These are phyloP conservation scores for Resseliella maxima DNA, from an alignment of 2,888 invertebrate species.

Conservation along the genomic window DNA sequence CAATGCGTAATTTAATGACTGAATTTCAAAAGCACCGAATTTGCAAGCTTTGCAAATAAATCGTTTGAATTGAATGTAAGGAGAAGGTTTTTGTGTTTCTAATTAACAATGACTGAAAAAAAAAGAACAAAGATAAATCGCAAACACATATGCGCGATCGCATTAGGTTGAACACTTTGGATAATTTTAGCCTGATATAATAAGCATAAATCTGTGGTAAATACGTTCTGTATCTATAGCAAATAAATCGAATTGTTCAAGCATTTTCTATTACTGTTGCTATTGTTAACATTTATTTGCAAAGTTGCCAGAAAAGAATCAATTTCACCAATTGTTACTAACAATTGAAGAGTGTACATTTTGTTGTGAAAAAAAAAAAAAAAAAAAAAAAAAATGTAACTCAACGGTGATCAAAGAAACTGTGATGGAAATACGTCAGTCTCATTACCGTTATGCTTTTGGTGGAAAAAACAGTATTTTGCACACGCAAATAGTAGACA, in stretches of 20 bases:
- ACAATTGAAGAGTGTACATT: not conserved
- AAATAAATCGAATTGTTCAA: not conserved
- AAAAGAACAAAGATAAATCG: not conserved
- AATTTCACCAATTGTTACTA: not conserved
- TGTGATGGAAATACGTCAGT: no score
- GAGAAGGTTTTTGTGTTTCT: not conserved
- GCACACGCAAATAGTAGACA: not conserved
- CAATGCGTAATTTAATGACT: not conserved
- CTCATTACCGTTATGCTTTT: not conserved
- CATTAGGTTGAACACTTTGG: not conserved
- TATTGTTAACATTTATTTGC: not conserved
- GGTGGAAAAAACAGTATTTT: not conserved
- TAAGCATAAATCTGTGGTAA: not conserved
- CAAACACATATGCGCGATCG: slow-evolving; percentile 14
- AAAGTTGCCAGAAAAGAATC: slow-evolving; percentile 12
- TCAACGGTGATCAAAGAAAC: no score
- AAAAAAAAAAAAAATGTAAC: not conserved
- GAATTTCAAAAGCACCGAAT: not conserved
- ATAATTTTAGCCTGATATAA: not conserved
- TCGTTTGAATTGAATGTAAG: not conserved
- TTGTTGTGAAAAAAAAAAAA: not conserved
- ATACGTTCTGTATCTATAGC: not conserved
- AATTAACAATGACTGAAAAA: not conserved
- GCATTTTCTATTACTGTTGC: not conserved
- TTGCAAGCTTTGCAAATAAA: no score